phyloP scores from a whole-genome alignment of 2,113 vertebrate species.

The Chloebia gouldiae region DNA sequence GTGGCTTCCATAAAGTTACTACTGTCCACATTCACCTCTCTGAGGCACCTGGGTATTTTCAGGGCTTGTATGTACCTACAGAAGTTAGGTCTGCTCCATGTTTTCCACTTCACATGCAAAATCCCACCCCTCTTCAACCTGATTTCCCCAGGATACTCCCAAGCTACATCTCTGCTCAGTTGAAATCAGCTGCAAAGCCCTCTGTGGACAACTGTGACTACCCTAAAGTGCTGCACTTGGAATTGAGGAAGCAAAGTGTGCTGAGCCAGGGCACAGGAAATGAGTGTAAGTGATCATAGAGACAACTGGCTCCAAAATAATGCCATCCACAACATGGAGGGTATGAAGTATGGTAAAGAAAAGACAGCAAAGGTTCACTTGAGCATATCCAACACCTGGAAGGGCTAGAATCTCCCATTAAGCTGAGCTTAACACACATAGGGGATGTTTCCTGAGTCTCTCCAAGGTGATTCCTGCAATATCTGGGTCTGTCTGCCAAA shows the following conservation, averaged over 20 bases:
- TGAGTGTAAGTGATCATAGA: not conserved
- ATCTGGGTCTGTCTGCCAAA: not conserved
- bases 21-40: not conserved
- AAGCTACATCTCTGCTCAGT: not conserved
- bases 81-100: not conserved
- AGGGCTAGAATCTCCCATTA: not conserved
- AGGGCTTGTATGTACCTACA: not conserved
- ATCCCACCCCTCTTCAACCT: not conserved
- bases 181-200: not conserved
- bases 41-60: not conserved
- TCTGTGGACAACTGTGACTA: not conserved
- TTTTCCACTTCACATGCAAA: not conserved
- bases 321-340: not conserved
- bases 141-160: not conserved
- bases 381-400: not conserved
- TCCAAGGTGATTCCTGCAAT: not conserved
- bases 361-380: not conserved
- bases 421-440: not conserved
- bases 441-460: not conserved
- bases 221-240: not conserved
- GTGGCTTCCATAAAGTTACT: not conserved
- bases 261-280: not conserved
- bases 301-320: not conserved
- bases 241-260: not conserved
- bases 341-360: not conserved